These are phyloP conservation scores for Himalopsyche japonica DNA, from an alignment of 2,888 invertebrate species.

Conservation along the genomic window DNA sequence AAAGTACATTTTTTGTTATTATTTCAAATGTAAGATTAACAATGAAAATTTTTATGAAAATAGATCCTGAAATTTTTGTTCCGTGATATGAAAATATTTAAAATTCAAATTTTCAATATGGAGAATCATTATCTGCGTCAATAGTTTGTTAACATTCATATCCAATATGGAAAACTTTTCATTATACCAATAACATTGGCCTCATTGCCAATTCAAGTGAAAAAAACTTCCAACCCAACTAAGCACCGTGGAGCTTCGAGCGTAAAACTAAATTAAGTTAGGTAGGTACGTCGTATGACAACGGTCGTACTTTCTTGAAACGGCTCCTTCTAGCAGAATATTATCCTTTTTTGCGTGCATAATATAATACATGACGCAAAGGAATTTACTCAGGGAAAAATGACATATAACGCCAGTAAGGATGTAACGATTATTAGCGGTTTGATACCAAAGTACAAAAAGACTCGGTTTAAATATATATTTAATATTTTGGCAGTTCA, in stretches of 20 bases:
- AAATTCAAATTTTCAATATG: no score
- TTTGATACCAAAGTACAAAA: no score
- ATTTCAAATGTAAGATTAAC: no score
- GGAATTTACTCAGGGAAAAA: background rate
- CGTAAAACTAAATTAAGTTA: background rate
- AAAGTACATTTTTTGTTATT: no score
- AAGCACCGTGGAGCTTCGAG: background rate
- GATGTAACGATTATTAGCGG: no score
- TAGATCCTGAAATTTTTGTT: no score
- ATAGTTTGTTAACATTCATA: no score
- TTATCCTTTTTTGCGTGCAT: background rate
- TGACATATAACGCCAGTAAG: background rate
- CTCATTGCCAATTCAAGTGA: background rate
- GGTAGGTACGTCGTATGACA: background rate
- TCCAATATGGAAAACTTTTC: background rate
- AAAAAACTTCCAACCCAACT: background rate
- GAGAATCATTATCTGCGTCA: no score
- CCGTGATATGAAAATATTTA: no score
- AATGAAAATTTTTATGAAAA: no score
- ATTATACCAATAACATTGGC: background rate
- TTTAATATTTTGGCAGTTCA: no score
- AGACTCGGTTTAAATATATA: no score
- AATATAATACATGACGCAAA: background rate
- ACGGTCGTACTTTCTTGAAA: background rate
- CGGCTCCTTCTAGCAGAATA: background rate